Conservation (phyloP, 2,113 vertebrate genomes). For the Ctenodactylus gundi region DNA sequence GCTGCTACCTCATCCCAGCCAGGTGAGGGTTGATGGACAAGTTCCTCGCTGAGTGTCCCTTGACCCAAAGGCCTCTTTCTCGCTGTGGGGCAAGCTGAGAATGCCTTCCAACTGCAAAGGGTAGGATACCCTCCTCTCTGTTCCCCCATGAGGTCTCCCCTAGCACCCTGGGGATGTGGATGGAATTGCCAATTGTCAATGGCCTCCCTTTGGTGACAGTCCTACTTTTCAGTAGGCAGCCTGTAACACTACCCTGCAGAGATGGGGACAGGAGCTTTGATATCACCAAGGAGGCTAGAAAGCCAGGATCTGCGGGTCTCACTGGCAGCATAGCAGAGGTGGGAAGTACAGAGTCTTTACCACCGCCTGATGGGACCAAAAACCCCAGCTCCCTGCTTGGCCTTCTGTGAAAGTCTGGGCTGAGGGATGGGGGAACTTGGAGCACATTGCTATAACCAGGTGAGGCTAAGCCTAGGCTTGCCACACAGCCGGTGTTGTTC, state of each 20-base stretch:
- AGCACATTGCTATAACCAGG: not conserved
- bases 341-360: not conserved
- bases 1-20: not conserved
- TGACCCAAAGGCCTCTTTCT: not conserved
- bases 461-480: not conserved
- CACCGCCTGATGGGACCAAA: not conserved
- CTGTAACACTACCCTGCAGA: not conserved
- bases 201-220: not conserved
- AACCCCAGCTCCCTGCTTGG: not conserved
- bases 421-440: not conserved
- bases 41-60: not conserved
- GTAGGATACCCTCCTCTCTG: not conserved
- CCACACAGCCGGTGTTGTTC: not conserved
- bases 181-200: too few relatives aligned
- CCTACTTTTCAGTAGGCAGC: not conserved
- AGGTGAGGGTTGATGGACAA: not conserved
- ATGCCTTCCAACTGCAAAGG: not conserved
- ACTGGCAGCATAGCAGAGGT: not conserved
- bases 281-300: not conserved
- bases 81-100: not conserved
- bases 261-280: not conserved
- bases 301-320: not conserved
- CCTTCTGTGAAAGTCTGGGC: not conserved
- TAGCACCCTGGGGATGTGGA: not conserved
- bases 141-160: not conserved